These are phyloP conservation scores for Myxocyprinus asiaticus DNA, from an alignment of 2,113 vertebrate genomes.

Conservation along the genomic window DNA sequence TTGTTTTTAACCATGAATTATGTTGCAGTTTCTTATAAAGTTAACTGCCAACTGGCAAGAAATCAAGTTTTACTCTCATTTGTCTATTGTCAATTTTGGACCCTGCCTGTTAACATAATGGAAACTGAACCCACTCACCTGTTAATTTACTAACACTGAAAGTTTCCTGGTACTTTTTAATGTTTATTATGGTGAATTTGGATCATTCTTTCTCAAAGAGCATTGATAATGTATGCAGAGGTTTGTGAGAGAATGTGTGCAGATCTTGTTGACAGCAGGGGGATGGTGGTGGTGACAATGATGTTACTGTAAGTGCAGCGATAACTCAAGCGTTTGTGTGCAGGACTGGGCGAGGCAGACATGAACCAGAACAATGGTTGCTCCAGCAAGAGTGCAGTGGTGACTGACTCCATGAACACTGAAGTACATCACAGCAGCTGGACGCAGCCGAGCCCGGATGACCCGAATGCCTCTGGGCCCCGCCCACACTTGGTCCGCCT, in stretches of 20 bases:
- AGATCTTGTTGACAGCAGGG: constrained; percentile 78
- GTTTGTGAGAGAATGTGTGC: background rate
- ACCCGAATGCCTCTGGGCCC: constrained; percentile 75
- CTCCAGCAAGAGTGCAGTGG: constrained; percentile 85
- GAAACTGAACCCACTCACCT: too few species aligned
- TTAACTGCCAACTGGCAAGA: too few species aligned
- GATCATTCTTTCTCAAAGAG: too few species aligned
- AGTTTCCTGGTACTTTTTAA: background rate
- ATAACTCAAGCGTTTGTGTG: constrained; percentile 86
- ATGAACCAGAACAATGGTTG: constrained; percentile 93
- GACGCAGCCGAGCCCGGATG: constrained; percentile 84
- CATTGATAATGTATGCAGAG: too few species aligned
- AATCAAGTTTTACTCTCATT: too few species aligned
- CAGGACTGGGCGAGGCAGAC: constrained; percentile 91
- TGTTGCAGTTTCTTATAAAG: too few species aligned
- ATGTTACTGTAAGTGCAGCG: constrained; percentile 1
- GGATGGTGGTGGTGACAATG: constrained; percentile 41
- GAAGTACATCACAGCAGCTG: constrained; percentile 82
- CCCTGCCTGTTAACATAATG: too few species aligned
- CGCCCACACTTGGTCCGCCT: constrained; percentile 99
- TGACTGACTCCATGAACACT: constrained; percentile 91
- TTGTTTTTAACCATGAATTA: too few species aligned
- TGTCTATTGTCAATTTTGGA: too few species aligned
- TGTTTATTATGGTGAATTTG: background rate
- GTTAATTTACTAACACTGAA: too few species aligned